Evolutionary conservation across 2,888 invertebrate genomes (phyloP).

Genomic region (Caenorhabditis sinica): DNA sequence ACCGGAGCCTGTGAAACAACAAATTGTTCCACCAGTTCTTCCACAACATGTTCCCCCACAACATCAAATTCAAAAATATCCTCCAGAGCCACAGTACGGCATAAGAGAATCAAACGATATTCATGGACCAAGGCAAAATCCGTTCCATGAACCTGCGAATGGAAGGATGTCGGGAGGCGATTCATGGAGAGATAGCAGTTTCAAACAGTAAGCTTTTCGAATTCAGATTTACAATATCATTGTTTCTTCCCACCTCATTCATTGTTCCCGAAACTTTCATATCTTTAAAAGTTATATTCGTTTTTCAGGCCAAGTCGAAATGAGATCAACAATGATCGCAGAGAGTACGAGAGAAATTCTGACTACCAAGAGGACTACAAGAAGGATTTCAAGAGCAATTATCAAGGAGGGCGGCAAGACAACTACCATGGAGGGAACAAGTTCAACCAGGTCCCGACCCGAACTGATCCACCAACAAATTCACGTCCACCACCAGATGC

Average conservation of each 20-base stretch:
- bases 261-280: no score
- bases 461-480: neutral
- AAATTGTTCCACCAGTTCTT: neutral
- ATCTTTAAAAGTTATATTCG: neutral
- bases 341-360: neutral
- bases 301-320: constrained; percentile 1
- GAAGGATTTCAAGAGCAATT: constrained; percentile 9
- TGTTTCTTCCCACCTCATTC: no score
- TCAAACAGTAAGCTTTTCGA: constrained; percentile 22
- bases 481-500: neutral
- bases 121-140: neutral
- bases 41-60: neutral
- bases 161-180: constrained; percentile 27
- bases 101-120: constrained; percentile 9
- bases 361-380: neutral
- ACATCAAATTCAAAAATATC: neutral
- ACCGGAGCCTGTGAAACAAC: constrained; percentile 3
- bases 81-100: constrained; percentile 15
- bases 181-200: constrained; percentile 49
- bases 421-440: constrained; percentile 29
- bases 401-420: constrained; percentile 17
- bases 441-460: constrained; percentile 11
- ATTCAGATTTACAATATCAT: neutral
- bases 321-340: neutral
- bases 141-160: neutral